These are phyloP conservation scores for Cephus sareptanus DNA, from an alignment of 2,888 invertebrate genomes.

Conservation along the genomic window DNA sequence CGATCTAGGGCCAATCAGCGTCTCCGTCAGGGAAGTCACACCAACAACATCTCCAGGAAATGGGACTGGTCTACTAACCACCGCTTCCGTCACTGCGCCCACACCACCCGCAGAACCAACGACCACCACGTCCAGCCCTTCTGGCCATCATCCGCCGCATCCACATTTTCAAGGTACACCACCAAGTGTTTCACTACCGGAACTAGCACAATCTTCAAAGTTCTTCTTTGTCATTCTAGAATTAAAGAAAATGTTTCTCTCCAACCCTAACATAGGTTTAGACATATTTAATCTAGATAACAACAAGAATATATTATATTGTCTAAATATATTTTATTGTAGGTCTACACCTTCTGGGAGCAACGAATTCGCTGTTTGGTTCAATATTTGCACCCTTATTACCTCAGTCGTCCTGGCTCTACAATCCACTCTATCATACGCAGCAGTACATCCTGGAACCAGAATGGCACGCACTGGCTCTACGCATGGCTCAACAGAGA, in stretches of 20 bases:
- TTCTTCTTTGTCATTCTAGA: background rate
- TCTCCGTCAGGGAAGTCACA: slow-evolving; percentile 58
- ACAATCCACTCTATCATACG: slow-evolving; percentile 61
- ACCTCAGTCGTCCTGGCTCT: slow-evolving; percentile 62
- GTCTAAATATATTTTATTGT: slow-evolving; percentile 9
- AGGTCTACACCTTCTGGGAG: slow-evolving; percentile 61
- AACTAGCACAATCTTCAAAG: background rate
- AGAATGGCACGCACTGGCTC: slow-evolving; percentile 61
- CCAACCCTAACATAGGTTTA: background rate
- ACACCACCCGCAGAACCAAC: slow-evolving; percentile 57
- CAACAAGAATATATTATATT: background rate
- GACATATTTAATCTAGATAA: background rate
- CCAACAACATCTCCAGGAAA: slow-evolving; percentile 57
- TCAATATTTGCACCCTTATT: slow-evolving; percentile 62
- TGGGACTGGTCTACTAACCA: slow-evolving; percentile 60
- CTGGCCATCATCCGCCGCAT: slow-evolving; percentile 51
- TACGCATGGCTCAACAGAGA: slow-evolving; percentile 62
- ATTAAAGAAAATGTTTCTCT: background rate
- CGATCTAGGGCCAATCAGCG: slow-evolving; percentile 60
- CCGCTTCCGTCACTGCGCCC: slow-evolving; percentile 57
- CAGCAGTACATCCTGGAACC: slow-evolving; percentile 61
- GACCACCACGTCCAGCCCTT: slow-evolving; percentile 42
- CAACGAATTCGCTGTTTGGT: slow-evolving; percentile 60
- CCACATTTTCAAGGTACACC: slow-evolving; percentile 59
- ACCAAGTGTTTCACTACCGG: background rate